Conservation (phyloP, 1,140 invertebrate genomes). For the Ceratitis capitata region DNA sequence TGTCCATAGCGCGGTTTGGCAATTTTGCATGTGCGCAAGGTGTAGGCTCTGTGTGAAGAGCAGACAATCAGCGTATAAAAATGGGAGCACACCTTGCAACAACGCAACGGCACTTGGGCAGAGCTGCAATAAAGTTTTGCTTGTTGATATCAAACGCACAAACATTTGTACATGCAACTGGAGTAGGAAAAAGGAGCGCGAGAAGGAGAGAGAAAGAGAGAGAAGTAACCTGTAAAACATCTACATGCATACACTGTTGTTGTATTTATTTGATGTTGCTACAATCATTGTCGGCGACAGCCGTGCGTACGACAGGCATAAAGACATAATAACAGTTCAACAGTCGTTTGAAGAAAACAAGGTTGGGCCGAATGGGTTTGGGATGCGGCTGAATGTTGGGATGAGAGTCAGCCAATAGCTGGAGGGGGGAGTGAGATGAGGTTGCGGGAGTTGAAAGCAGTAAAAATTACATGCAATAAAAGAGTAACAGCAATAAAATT, state of each 20-base stretch:
- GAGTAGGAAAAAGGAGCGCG: too few relatives aligned
- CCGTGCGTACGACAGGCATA: constrained; percentile 31
- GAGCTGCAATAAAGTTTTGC: not conserved
- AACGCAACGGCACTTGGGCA: not conserved
- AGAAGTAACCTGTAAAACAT: not conserved
- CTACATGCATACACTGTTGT: not conserved
- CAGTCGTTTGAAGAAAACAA: not conserved
- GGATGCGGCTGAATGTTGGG: not conserved
- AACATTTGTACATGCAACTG: too few relatives aligned
- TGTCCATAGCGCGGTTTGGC: not conserved
- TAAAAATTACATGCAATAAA: not conserved
- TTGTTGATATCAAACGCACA: too few relatives aligned
- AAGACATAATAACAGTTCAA: constrained; percentile 44
- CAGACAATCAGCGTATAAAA: constrained; percentile 25
- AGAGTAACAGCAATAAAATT: constrained; percentile 25
- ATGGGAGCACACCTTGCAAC: constrained; percentile 11
- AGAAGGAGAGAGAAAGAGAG: too few relatives aligned
- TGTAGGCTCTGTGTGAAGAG: not conserved
- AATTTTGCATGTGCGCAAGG: constrained; percentile 20
- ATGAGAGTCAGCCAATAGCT: too few relatives aligned
- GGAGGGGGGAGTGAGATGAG: not conserved
- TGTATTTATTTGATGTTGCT: too few relatives aligned
- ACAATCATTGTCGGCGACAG: constrained; percentile 22
- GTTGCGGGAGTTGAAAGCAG: not conserved
- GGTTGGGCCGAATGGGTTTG: not conserved